phyloP scores from a whole-genome alignment of 2,797 vertebrate genomes.

The Sebastes nivosus region DNA sequence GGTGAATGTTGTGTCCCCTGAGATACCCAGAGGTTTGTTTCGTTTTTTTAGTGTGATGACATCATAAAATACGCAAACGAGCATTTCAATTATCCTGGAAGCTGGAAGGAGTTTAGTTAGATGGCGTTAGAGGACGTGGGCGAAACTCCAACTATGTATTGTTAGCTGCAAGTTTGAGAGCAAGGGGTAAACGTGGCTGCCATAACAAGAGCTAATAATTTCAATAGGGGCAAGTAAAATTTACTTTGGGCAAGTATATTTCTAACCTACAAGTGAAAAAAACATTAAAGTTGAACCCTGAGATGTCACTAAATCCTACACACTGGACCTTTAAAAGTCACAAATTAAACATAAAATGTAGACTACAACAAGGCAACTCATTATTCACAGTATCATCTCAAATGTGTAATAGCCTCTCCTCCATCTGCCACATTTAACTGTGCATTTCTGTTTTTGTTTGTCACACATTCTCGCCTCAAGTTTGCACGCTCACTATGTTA shows the following conservation, averaged over 20 bases:
- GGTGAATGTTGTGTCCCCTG: too few species aligned
- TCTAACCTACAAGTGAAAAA: not conserved
- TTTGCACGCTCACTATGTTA: not conserved
- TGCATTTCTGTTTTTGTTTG: not conserved
- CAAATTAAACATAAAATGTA: not conserved
- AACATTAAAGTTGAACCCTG: not conserved
- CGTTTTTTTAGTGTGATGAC: too few species aligned
- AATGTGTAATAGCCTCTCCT: not conserved
- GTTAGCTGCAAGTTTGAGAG: not conserved
- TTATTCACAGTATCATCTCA: not conserved
- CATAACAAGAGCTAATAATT: not conserved
- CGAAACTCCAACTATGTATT: not conserved
- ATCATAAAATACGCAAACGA: not conserved
- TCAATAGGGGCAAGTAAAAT: not conserved
- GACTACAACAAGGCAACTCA: not conserved
- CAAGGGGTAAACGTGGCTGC: not conserved
- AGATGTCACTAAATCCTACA: not conserved
- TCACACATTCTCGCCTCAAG: not conserved
- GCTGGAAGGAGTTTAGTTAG: too few species aligned
- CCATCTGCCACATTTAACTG: not conserved
- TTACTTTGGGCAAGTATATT: not conserved
- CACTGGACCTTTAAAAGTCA: not conserved
- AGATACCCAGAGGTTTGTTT: too few species aligned
- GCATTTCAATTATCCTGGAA: not conserved
- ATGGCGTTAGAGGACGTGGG: not conserved